These are phyloP conservation scores for Cassiopea xamachana DNA, from an alignment of 30 jellyfish, hydroid and myxozoan species.

Conservation along the genomic window DNA sequence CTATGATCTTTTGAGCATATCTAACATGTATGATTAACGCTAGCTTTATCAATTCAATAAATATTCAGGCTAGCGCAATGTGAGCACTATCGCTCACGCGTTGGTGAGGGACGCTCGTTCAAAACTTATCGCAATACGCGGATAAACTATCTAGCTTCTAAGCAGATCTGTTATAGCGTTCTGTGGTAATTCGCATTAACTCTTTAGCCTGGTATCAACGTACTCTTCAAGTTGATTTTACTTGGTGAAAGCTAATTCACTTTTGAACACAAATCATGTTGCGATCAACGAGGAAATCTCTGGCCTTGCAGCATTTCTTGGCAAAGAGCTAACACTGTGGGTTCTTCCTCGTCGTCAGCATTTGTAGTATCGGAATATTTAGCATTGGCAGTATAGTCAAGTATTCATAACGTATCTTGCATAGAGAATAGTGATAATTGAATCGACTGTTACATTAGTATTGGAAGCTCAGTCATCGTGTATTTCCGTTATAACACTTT, in stretches of 20 bases:
- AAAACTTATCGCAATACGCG: neutral
- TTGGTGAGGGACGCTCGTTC: neutral
- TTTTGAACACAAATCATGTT: neutral
- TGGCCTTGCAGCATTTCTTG: too few species aligned
- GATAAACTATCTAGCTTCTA: neutral
- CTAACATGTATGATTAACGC: slow-evolving; percentile 58
- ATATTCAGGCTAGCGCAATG: slow-evolving; percentile 21
- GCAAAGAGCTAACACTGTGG: too few species aligned
- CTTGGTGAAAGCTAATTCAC: neutral
- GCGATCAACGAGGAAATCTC: neutral
- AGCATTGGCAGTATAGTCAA: too few species aligned
- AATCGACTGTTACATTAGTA: too few species aligned
- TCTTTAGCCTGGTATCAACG: slow-evolving; percentile 5
- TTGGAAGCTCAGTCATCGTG: too few species aligned
- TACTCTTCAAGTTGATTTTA: neutral
- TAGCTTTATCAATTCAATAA: slow-evolving; percentile 46
- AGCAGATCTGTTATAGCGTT: neutral
- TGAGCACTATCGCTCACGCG: neutral
- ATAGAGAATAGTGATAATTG: too few species aligned
- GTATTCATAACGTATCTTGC: too few species aligned
- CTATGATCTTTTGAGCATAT: slow-evolving; percentile 70
- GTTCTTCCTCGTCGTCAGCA: too few species aligned
- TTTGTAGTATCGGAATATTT: too few species aligned
- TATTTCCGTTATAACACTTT: too few species aligned
- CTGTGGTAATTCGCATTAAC: neutral